These are phyloP conservation scores for Hydrotaea diabolus DNA, from an alignment of 2,888 invertebrate genomes.

Conservation along the genomic window DNA sequence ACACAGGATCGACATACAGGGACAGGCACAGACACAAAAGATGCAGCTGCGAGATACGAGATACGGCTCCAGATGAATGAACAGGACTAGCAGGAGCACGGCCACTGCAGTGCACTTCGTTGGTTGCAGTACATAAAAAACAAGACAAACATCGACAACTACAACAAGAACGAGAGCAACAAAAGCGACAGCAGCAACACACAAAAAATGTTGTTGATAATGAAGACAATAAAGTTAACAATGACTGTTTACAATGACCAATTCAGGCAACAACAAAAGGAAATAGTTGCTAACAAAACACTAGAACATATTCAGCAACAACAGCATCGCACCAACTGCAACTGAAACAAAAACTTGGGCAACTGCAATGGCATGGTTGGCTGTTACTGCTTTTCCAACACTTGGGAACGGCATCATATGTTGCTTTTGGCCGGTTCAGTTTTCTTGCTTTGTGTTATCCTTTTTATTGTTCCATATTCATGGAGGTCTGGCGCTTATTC, in stretches of 20 bases:
- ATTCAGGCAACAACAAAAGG: slow-evolving; percentile 23
- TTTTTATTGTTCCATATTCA: slow-evolving; percentile 1
- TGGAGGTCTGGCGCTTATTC: background rate
- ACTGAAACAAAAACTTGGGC: background rate
- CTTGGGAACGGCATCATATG: slow-evolving; percentile 56
- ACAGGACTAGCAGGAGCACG: background rate
- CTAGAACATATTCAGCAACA: background rate
- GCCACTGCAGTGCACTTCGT: background rate
- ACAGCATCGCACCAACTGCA: slow-evolving; percentile 28
- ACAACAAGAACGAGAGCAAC: background rate
- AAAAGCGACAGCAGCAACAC: background rate
- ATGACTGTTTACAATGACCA: slow-evolving; percentile 42
- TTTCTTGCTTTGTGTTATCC: slow-evolving; percentile 1
- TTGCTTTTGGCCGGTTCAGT: slow-evolving; percentile 34
- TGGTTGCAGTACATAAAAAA: background rate
- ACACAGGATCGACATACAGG: background rate
- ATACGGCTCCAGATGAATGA: slow-evolving; percentile 5
- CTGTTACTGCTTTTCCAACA: slow-evolving; percentile 19
- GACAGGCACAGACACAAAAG: background rate
- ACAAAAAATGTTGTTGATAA: slow-evolving; percentile 38
- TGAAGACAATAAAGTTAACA: slow-evolving; percentile 49
- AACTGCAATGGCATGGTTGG: background rate
- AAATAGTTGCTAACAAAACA: too few species aligned
- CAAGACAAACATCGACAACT: slow-evolving; percentile 7
- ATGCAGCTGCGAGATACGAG: background rate